Evolutionary conservation across 2,888 invertebrate species (phyloP), one percentile per base, ranked within the genome.

Genomic region (Epirrhoe tristata): DNA sequence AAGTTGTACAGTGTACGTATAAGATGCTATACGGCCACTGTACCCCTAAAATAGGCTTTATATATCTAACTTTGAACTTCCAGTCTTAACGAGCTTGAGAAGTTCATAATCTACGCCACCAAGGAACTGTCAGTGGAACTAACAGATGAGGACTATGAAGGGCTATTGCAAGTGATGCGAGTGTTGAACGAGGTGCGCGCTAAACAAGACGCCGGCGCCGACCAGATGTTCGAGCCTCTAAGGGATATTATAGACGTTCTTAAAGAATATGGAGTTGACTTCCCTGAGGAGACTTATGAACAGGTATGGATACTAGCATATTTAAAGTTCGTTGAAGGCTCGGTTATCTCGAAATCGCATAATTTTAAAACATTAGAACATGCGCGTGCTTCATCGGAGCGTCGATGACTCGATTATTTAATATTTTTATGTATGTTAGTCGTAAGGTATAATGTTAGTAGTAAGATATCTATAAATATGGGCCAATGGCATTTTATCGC

Each of bases 211-310:
- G 85, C 87, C 1, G 89, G 87, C 51, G 98, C 98, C 0, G 98
- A 98, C 76, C 95, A 94, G 50, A 98, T 98, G 97, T 99, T 99
- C 84, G 97, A 97, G 36, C 98, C 98, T 0, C 90, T 98, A 0
- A 96, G 96, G 70, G 96, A 97, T 76, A 97, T 97, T 52, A 97
- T 98, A 57, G 96, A 98, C 69, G 93, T 98, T 8, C 94, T 99
- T 8, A 96, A 96, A 79, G 94, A 95, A 0, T 98, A 98, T 79
- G 96, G 97, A n/a, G 97, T 98, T 17, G 97, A 98, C 76, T 96
- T 99, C 86, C 95, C 96, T 0, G 97, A 98, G 74, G 96, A 96
- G 73, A 94, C 95, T 0, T 94, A 96, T 74, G 94, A 97, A 51
- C 96, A 97, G 93, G 96, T 96, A 77, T 60, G 34, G 24, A 24